Evolutionary conservation across 2,797 vertebrate species (phyloP).

Genomic region (Xiphophorus birchmanni): DNA sequence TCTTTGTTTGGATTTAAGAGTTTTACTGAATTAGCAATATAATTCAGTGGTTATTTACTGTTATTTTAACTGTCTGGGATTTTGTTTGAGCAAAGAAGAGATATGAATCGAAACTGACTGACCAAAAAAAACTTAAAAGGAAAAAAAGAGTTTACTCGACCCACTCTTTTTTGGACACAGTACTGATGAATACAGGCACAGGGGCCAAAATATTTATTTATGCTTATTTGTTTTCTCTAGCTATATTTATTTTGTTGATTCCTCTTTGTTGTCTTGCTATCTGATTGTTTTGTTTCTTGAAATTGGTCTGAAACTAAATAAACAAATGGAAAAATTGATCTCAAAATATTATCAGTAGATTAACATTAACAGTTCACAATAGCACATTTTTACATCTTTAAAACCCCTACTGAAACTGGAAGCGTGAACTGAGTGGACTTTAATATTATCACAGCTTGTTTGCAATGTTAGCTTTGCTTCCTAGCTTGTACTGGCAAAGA

Average conservation of each 20-base stretch:
- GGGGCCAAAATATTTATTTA: not conserved
- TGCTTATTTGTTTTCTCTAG: not conserved
- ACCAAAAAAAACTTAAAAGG: not conserved
- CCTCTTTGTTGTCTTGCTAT: not conserved
- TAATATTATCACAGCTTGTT: not conserved
- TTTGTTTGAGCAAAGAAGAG: not conserved
- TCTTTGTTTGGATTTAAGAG: not conserved
- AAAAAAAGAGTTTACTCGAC: not conserved
- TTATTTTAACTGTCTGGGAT: not conserved
- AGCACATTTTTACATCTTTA: not conserved
- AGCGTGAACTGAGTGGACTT: not conserved
- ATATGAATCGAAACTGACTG: not conserved
- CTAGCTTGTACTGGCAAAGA: not conserved
- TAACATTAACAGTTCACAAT: not conserved
- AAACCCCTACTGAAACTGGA: not conserved
- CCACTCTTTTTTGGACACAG: not conserved
- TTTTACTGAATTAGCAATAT: not conserved
- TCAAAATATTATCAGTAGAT: not conserved
- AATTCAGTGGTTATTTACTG: not conserved
- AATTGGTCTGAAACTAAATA: not conserved
- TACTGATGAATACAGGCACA: not conserved
- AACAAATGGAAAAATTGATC: not conserved
- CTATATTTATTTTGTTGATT: not conserved
- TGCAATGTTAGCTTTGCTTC: not conserved
- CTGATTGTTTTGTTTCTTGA: not conserved